A percentile compares a stretch with the other conserved stretches of the same genome.
phyloP scores from a whole-genome alignment of 2,888 invertebrate species.

The Eristalis pertinax region DNA sequence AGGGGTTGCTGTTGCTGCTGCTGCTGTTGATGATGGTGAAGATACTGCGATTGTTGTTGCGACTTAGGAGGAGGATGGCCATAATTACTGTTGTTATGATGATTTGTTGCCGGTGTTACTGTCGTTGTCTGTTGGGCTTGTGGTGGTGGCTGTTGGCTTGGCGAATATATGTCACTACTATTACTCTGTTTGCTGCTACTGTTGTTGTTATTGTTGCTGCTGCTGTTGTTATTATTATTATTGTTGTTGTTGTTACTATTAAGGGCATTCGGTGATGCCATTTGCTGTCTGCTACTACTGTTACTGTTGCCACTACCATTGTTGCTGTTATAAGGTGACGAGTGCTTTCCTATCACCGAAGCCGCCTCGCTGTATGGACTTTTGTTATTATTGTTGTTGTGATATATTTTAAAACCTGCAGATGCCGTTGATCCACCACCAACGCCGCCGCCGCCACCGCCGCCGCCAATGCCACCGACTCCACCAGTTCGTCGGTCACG shows the following conservation, averaged over 20 bases:
- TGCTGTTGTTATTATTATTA: constrained; percentile 55
- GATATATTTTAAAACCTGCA: constrained; percentile 60
- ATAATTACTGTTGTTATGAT: constrained; percentile 68
- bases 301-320: constrained; percentile 36
- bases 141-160: constrained; percentile 72
- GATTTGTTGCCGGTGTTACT: constrained; percentile 68
- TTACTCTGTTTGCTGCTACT: constrained; percentile 71
- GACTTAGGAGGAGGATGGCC: constrained; percentile 56
- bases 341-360: constrained; percentile 40
- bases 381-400: constrained; percentile 63
- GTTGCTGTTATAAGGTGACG: constrained; percentile 51
- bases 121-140: constrained; percentile 73
- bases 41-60: constrained; percentile 66
- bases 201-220: constrained; percentile 73
- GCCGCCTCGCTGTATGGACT: constrained; percentile 49
- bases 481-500: constrained; percentile 27
- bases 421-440: constrained; percentile 15
- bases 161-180: constrained; percentile 66
- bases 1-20: constrained; percentile 52
- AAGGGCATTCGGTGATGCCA: constrained; percentile 60
- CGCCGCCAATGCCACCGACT: background rate
- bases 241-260: constrained; percentile 72
- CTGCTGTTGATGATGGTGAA: constrained; percentile 61
- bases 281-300: constrained; percentile 65
- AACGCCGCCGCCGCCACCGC: too few species aligned